phyloP scores from a whole-genome alignment of 2,888 invertebrate genomes.

The Drosophila incognita region DNA sequence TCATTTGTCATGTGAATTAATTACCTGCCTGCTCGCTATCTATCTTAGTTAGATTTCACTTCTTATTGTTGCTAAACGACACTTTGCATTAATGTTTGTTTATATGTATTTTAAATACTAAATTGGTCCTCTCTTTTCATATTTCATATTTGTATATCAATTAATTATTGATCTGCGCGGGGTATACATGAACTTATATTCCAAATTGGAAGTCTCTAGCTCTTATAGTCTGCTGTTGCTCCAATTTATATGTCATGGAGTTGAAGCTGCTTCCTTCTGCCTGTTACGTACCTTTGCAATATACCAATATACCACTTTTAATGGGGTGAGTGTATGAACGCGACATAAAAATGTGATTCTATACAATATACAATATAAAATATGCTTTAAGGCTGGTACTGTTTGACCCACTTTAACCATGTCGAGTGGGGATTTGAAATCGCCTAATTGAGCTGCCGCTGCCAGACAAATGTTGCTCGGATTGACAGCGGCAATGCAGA shows the following conservation, averaged over 20 bases:
- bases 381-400: neutral
- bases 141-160: no score
- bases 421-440: slow-evolving; percentile 35
- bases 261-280: neutral
- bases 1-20: slow-evolving; percentile 22
- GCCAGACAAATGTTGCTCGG: slow-evolving; percentile 66
- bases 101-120: no score
- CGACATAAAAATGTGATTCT: neutral
- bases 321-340: neutral
- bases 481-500: slow-evolving; percentile 65
- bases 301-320: neutral
- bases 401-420: slow-evolving; percentile 12
- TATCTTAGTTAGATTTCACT: neutral
- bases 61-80: neutral
- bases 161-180: neutral
- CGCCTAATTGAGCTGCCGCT: slow-evolving; percentile 66
- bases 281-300: neutral
- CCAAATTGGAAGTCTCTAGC: neutral
- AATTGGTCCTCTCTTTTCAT: no score
- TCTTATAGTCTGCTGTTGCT: neutral
- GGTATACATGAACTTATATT: neutral
- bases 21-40: slow-evolving; percentile 11
- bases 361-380: neutral
- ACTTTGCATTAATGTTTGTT: neutral
- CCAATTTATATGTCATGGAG: neutral